phyloP scores from a whole-genome alignment of 2,797 vertebrate species.

The Caiman crocodilus region DNA sequence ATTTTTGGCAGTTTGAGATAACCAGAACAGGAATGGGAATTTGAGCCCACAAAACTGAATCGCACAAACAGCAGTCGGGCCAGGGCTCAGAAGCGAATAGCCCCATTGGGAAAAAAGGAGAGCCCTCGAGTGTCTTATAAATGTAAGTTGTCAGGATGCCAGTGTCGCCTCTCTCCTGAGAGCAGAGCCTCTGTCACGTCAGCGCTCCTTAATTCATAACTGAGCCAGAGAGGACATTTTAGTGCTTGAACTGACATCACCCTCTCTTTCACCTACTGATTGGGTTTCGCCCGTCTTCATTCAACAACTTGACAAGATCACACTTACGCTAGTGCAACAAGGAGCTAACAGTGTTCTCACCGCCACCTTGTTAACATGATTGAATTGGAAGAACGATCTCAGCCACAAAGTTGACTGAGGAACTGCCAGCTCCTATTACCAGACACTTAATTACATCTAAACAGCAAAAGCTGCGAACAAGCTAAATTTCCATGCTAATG shows the following conservation, averaged over 20 bases:
- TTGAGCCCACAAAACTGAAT: not conserved
- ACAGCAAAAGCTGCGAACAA: slow-evolving; percentile 38
- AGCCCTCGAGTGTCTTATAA: not conserved
- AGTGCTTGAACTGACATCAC: not conserved
- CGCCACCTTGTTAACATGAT: slow-evolving; percentile 53
- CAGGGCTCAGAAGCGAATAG: not conserved
- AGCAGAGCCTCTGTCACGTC: not conserved
- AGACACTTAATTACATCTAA: slow-evolving; percentile 49
- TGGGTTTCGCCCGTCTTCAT: slow-evolving; percentile 5
- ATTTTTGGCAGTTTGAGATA: not conserved
- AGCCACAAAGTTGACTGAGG: slow-evolving; percentile 64
- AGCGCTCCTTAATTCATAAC: not conserved
- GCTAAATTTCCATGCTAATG: slow-evolving; percentile 37
- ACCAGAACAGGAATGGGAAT: not conserved
- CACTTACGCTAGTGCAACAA: slow-evolving; percentile 42
- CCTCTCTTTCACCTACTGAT: not conserved
- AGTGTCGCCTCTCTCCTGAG: not conserved
- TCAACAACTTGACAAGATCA: slow-evolving; percentile 37
- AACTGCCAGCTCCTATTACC: slow-evolving; percentile 52
- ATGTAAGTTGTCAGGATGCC: not conserved
- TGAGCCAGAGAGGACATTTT: not conserved
- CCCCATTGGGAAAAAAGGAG: not conserved
- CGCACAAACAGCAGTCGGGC: not conserved
- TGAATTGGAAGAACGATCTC: slow-evolving; percentile 9
- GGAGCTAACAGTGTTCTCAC: slow-evolving; percentile 34